Evolutionary conservation across 2,888 invertebrate species (phyloP).

Genomic region (Platerodrilus igneus): DNA sequence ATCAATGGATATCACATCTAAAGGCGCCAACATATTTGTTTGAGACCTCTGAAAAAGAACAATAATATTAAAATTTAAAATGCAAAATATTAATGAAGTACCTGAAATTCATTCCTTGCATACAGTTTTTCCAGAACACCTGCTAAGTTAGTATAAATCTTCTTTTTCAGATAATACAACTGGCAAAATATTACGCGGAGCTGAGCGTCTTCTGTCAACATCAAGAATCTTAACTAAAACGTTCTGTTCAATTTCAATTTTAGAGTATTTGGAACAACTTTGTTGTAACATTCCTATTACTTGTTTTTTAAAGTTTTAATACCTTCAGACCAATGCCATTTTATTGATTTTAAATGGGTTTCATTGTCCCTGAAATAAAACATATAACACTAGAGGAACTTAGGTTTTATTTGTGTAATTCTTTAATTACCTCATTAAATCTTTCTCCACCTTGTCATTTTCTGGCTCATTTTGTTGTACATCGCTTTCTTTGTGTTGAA

Average conservation of each 20-base stretch:
- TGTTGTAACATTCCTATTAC: conserved; percentile 11
- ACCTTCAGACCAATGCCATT: background rate
- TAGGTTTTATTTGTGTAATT: background rate
- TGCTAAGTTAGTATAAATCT: conserved; percentile 14
- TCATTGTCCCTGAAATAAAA: background rate
- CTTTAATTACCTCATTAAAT: background rate
- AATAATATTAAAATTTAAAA: no score
- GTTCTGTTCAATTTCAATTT: background rate
- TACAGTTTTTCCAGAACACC: conserved; percentile 10
- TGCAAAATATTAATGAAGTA: no score
- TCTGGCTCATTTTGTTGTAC: background rate
- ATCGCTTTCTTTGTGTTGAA: background rate
- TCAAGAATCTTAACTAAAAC: no score
- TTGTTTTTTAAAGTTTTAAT: conserved; percentile 7
- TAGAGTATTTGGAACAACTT: no score
- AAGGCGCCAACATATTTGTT: conserved; percentile 2
- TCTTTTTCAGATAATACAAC: conserved; percentile 16
- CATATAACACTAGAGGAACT: background rate
- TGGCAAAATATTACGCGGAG: conserved; percentile 8
- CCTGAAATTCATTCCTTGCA: conserved; percentile 12
- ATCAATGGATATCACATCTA: background rate
- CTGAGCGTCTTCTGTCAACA: conserved; percentile 7
- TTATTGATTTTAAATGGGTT: background rate
- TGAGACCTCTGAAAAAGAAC: conserved; percentile 3
- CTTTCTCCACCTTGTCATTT: background rate